A percentile compares a stretch with the other conserved stretches of the same genome.
phyloP scores from a whole-genome alignment of 2,888 invertebrate species.

The Lapara coniferarum region DNA sequence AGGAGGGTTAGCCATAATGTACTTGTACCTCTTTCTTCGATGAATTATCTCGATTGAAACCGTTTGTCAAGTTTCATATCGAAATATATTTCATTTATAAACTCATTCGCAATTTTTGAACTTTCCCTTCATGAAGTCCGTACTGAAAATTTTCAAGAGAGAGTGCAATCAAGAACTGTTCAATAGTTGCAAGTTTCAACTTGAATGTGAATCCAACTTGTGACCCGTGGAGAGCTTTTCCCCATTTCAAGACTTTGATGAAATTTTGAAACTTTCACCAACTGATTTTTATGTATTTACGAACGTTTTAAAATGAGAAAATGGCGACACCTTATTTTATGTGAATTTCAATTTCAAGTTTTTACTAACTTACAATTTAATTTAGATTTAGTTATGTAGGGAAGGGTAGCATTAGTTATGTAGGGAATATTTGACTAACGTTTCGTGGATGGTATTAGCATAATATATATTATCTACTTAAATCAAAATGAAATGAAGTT shows the following conservation, averaged over 20 bases:
- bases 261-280: constrained; percentile 65
- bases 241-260: constrained; percentile 64
- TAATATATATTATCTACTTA: neutral
- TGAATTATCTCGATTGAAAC: constrained; percentile 1
- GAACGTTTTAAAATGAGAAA: constrained; percentile 14
- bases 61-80: constrained; percentile 3
- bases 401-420: too few species aligned
- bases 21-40: neutral
- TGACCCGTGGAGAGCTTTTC: constrained; percentile 63
- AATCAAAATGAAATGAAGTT: too few species aligned
- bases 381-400: too few species aligned
- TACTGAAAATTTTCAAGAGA: constrained; percentile 63
- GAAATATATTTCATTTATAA: constrained; percentile 44
- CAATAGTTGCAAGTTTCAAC: constrained; percentile 63
- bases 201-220: constrained; percentile 64
- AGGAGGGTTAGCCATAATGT: neutral
- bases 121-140: constrained; percentile 55
- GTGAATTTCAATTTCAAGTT: neutral
- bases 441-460: neutral
- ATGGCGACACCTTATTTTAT: neutral
- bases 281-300: constrained; percentile 58
- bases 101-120: constrained; percentile 44
- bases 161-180: constrained; percentile 72
- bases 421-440: too few species aligned
- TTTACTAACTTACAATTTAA: neutral